Conservation (phyloP, 2,797 vertebrate species). For the Acanthurus lineatus region DNA sequence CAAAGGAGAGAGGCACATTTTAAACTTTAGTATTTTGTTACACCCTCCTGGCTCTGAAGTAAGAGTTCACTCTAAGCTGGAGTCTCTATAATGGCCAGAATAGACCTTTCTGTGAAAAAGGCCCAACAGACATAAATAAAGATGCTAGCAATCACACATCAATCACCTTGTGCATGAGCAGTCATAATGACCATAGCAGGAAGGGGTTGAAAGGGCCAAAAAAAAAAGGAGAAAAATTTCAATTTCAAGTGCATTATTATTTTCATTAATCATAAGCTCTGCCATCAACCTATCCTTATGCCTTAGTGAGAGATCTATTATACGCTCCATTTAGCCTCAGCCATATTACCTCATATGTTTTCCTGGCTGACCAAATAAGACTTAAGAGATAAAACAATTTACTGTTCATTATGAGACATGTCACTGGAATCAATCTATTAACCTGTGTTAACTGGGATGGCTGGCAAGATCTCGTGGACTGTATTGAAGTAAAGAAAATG, state of each 20-base stretch:
- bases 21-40: constrained; percentile 29
- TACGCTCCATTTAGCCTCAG: constrained; percentile 99
- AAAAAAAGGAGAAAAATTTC: constrained; percentile 96
- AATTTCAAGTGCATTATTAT: constrained; percentile 99
- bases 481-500: constrained; percentile 83
- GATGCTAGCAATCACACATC: constrained; percentile 88
- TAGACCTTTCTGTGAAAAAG: constrained; percentile 58
- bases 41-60: constrained; percentile 37
- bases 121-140: constrained; percentile 80
- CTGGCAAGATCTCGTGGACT: constrained; percentile 90
- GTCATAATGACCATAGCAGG: constrained; percentile 89
- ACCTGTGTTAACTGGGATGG: constrained; percentile 98
- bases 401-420: constrained; percentile 99
- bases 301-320: constrained; percentile 99
- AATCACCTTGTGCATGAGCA: constrained; percentile 92
- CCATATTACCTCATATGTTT: constrained; percentile 99
- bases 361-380: constrained; percentile 99
- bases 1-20: neutral
- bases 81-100: constrained; percentile 57
- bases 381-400: constrained; percentile 99
- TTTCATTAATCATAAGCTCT: constrained; percentile 99
- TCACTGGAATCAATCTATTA: constrained; percentile 99
- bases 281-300: constrained; percentile 97
- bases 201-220: constrained; percentile 77
- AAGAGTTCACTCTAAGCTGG: constrained; percentile 59